phyloP scores from a whole-genome alignment of 1,140 invertebrate genomes.

The Rhynchophorus ferrugineus region DNA sequence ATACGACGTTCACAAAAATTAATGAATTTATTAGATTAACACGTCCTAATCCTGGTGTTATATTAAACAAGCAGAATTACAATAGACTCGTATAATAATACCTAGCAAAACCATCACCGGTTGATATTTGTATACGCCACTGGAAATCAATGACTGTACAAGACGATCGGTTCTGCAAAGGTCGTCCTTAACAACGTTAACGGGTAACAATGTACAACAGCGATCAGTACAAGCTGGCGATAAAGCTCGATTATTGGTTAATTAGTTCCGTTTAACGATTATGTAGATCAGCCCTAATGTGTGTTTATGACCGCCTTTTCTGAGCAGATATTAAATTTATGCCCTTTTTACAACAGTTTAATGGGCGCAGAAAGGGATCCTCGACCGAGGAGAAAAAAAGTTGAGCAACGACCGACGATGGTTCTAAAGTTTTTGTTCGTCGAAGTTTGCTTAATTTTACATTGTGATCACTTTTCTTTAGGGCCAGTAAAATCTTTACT shows the following conservation, averaged over 20 bases:
- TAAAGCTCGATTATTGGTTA: constrained; percentile 7
- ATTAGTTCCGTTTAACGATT: constrained; percentile 8
- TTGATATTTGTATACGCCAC: no score
- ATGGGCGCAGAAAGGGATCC: not conserved
- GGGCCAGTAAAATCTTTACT: not conserved
- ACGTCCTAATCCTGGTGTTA: no score
- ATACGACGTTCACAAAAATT: no score
- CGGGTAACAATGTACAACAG: constrained; percentile 1
- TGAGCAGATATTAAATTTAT: constrained; percentile 7
- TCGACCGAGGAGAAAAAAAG: not conserved
- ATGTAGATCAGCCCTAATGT: constrained; percentile 8
- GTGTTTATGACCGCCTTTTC: constrained; percentile 7
- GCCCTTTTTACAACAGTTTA: constrained; percentile 5
- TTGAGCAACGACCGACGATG: constrained; percentile 1
- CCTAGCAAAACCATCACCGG: no score
- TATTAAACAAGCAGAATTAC: no score
- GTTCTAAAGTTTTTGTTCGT: constrained; percentile 4
- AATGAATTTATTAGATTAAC: no score
- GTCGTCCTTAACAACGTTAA: no score
- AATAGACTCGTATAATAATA: no score
- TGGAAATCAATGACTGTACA: no score
- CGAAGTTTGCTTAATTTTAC: constrained; percentile 3
- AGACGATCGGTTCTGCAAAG: no score
- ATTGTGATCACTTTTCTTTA: not conserved
- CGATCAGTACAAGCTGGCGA: not conserved